Base-by-base conservation (phyloP, 2,113 vertebrate species). In the Ovibos moschatus region DNA sequence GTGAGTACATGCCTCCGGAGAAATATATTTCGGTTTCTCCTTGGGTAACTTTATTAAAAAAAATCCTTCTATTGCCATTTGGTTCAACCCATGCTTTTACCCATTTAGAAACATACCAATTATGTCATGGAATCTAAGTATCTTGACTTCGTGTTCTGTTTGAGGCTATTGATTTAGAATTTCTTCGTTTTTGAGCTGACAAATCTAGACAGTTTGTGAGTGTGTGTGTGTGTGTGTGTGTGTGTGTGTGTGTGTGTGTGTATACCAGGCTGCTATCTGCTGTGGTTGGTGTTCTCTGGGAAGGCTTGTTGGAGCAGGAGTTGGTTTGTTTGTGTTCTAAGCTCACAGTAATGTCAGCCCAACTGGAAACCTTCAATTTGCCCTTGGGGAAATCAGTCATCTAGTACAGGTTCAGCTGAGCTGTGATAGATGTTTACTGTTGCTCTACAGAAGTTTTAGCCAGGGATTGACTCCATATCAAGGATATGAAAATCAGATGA, bases 361-460 rank as follows among this genome's bases (percentile, higher is more conserved):
- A 96, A 74, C 91, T 96, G 84, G 92, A 97, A 97, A 82, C n/a
- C 36, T 15, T 95, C 53, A 87, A 33, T 91, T 95, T 96, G 67
- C 84, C 93, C 58, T 95, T 95, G 43, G 84, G 40, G 55, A 89
- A 62, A 85, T 96, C 88, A 95, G n/a, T 90, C 53, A 91, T 58
- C 47, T 97, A 33, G 21, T 93, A 76, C 50, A 97, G 47, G 47
- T 87, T 96, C 82, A 89, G n/a, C 40, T 91, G 93, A 86, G 53
- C 67, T 90, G 3, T 97, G 78, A 85, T 57, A 15, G 81, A 85
- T 53, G 27, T 94, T 95, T 97, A 67, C 45, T 51, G 84, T 87
- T 85, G 30, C 91, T 93, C 50, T 91, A 93, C 7, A 90, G 40
- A 47, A 95, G 36, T 90, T 94, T 96, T 36, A 92, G 33, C 40